Percentiles rank a stretch among this genome's conserved stretches.
Conservation (phyloP, 2,113 vertebrate genomes). For the Nibea albiflora region DNA sequence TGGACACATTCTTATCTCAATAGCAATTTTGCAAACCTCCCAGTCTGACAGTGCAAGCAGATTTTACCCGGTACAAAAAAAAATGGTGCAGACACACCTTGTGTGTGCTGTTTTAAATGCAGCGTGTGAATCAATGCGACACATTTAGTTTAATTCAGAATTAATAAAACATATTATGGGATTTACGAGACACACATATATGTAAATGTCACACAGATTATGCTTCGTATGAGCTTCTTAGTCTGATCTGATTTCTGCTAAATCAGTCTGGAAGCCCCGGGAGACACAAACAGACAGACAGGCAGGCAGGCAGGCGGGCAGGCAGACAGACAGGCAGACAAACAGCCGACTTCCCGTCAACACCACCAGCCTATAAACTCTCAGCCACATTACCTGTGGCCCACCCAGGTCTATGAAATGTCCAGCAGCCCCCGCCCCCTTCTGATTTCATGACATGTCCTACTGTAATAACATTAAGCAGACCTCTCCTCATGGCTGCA, state of each 20-base stretch:
- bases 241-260: conserved; percentile 79
- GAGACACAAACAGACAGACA: conserved; percentile 23
- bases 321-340: background rate
- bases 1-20: no score
- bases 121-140: conserved; percentile 59
- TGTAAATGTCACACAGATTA: conserved; percentile 83
- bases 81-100: background rate
- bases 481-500: conserved; percentile 63
- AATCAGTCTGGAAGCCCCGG: conserved; percentile 71
- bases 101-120: conserved; percentile 14
- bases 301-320: background rate
- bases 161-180: conserved; percentile 76
- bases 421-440: background rate
- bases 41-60: background rate
- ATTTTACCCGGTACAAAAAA: conserved; percentile 24
- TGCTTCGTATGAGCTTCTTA: conserved; percentile 75
- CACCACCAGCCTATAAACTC: background rate
- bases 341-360: background rate
- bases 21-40: no score
- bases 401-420: background rate
- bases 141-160: conserved; percentile 71
- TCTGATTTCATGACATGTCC: conserved; percentile 50
- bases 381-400: background rate
- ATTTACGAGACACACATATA: conserved; percentile 75
- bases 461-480: conserved; percentile 69